Percentiles rank a stretch among this genome's conserved stretches.
Evolutionary conservation across 2,888 invertebrate genomes (phyloP).

Genomic region (Poecilobothrus nobilitatus): DNA sequence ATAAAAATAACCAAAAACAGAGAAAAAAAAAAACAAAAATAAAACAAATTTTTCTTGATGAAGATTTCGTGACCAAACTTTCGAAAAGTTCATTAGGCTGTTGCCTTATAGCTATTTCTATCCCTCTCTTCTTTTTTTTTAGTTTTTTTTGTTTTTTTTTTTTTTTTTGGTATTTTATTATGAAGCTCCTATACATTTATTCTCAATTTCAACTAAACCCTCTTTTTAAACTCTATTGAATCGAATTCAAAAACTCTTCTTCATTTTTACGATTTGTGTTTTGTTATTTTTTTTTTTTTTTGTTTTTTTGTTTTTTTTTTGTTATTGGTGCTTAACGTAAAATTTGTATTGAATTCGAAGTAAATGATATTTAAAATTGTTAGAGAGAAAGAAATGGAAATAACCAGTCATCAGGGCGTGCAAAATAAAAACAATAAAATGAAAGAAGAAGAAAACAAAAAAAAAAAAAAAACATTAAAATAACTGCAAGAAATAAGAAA

Average conservation of each 20-base stretch:
- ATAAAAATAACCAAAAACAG: neutral
- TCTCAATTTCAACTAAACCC: too few relatives aligned
- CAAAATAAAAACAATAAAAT: neutral
- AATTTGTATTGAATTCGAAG: neutral
- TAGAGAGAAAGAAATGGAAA: neutral
- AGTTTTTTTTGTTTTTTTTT: neutral
- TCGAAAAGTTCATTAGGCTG: conserved; percentile 6
- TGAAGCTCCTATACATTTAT: neutral
- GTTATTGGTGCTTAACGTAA: neutral
- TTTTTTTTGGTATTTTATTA: neutral
- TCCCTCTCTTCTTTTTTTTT: neutral
- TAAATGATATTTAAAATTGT: neutral
- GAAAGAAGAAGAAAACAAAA: neutral
- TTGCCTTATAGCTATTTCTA: neutral
- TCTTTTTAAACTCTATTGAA: neutral
- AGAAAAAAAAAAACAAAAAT: too few relatives aligned
- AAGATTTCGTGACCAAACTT: conserved; percentile 6
- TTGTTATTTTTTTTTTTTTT: neutral
- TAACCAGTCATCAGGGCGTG: neutral
- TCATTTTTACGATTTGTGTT: neutral
- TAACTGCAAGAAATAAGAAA: neutral
- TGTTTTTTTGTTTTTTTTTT: neutral
- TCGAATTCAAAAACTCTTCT: neutral
- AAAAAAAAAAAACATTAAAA: neutral
- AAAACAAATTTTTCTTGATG: neutral